These are phyloP conservation scores for Drosophila quinaria DNA, from an alignment of 2,888 invertebrate genomes.

Conservation along the genomic window DNA sequence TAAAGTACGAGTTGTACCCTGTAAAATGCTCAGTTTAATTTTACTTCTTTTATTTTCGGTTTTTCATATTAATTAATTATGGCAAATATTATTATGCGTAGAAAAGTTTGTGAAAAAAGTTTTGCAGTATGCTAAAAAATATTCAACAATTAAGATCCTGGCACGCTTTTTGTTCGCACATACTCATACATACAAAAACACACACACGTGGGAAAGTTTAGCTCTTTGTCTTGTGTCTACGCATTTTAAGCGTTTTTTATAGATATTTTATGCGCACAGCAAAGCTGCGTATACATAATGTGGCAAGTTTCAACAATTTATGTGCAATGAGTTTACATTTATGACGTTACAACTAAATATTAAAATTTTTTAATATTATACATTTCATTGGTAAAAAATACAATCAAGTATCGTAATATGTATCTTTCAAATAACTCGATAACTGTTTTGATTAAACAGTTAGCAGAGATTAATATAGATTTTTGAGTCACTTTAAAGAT, in stretches of 20 bases:
- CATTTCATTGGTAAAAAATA: background rate
- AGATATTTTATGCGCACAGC: slow-evolving; percentile 67
- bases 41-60: background rate
- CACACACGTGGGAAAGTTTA: slow-evolving; percentile 54
- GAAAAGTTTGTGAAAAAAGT: slow-evolving; percentile 59
- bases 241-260: slow-evolving; percentile 71
- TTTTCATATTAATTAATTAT: slow-evolving; percentile 68
- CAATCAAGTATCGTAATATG: background rate
- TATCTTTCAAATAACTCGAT: too few species aligned
- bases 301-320: slow-evolving; percentile 70
- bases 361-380: slow-evolving; percentile 6
- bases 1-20: slow-evolving; percentile 34
- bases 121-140: slow-evolving; percentile 58
- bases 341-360: slow-evolving; percentile 15
- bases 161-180: slow-evolving; percentile 26
- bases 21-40: slow-evolving; percentile 36
- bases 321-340: slow-evolving; percentile 46
- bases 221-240: slow-evolving; percentile 51
- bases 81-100: slow-evolving; percentile 55
- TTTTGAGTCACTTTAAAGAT: too few species aligned
- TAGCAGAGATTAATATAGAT: too few species aligned
- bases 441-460: too few species aligned
- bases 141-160: slow-evolving; percentile 70
- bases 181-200: slow-evolving; percentile 13
- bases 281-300: slow-evolving; percentile 66